Evolutionary conservation across 37 sponge, comb jelly and placozoan genomes (phyloP).

Genomic region (Oscarella lobularis): DNA sequence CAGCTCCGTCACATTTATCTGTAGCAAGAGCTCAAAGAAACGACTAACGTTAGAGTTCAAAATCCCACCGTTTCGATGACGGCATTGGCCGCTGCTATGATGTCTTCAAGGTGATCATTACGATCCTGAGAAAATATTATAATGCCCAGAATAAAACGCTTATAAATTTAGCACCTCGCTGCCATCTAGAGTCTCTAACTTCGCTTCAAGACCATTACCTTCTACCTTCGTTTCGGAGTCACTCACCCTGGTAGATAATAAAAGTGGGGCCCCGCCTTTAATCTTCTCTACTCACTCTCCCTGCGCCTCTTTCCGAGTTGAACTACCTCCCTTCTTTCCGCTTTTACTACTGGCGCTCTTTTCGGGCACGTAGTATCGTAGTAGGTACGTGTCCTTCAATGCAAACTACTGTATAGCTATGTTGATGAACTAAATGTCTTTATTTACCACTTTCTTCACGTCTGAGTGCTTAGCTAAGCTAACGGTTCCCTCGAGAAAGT

Average conservation of each 20-base stretch:
- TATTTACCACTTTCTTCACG: conserved; percentile 41
- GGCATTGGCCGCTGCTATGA: background rate
- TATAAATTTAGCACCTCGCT: too few species aligned
- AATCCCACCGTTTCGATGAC: background rate
- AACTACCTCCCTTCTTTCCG: background rate
- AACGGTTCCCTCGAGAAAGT: conserved; percentile 27
- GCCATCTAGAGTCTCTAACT: too few species aligned
- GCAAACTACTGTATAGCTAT: background rate
- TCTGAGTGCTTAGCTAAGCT: conserved; percentile 30
- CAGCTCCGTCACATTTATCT: conserved; percentile 33
- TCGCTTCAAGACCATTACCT: too few species aligned
- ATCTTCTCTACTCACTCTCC: too few species aligned
- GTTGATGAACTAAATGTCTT: too few species aligned
- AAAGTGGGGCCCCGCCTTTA: too few species aligned
- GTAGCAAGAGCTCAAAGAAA: background rate
- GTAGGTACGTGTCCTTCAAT: background rate
- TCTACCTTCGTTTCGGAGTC: background rate
- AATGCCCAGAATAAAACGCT: too few species aligned
- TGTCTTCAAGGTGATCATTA: background rate
- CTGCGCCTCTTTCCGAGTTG: background rate
- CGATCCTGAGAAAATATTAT: too few species aligned
- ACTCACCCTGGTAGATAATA: background rate
- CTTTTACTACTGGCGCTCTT: background rate
- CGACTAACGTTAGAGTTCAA: conserved; percentile 10
- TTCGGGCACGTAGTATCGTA: background rate